A percentile compares a stretch with the other conserved stretches of the same genome.
These are phyloP conservation scores for Diplodus puntazzo DNA, from an alignment of 2,797 vertebrate species.

Conservation along the genomic window DNA sequence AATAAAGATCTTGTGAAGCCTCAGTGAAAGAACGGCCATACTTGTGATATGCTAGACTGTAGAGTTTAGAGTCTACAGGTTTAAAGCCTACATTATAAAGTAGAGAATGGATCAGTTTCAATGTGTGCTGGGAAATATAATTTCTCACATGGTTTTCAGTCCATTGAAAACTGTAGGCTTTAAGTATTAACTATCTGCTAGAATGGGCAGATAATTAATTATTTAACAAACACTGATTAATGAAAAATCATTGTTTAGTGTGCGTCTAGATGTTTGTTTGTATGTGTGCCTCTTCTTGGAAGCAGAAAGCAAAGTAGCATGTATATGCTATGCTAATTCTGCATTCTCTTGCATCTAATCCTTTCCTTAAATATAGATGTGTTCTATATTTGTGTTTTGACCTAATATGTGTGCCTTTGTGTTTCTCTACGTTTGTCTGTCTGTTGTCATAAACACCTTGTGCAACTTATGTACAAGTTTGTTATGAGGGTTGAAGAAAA, in stretches of 20 bases:
- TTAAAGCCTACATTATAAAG: background rate
- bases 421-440: conserved; percentile 53
- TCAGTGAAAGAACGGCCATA: background rate
- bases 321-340: conserved; percentile 1
- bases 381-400: conserved; percentile 42
- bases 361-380: conserved; percentile 20
- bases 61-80: background rate
- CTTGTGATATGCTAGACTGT: background rate
- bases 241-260: background rate
- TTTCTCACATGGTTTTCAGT: background rate
- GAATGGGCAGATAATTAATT: background rate
- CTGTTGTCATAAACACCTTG: conserved; percentile 24
- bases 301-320: conserved; percentile 14
- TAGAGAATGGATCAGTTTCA: background rate
- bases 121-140: background rate
- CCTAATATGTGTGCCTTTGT: conserved; percentile 35
- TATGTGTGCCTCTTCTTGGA: conserved; percentile 16
- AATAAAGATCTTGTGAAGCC: background rate
- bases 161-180: background rate
- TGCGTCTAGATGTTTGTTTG: background rate
- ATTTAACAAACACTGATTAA: background rate
- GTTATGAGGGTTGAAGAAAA: conserved; percentile 6
- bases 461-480: conserved; percentile 9
- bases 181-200: background rate
- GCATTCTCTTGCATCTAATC: conserved; percentile 12